Percentiles rank a stretch among this genome's conserved stretches.
Conservation (phyloP, 2,797 vertebrate genomes). For the Urosaurus nigricauda region DNA sequence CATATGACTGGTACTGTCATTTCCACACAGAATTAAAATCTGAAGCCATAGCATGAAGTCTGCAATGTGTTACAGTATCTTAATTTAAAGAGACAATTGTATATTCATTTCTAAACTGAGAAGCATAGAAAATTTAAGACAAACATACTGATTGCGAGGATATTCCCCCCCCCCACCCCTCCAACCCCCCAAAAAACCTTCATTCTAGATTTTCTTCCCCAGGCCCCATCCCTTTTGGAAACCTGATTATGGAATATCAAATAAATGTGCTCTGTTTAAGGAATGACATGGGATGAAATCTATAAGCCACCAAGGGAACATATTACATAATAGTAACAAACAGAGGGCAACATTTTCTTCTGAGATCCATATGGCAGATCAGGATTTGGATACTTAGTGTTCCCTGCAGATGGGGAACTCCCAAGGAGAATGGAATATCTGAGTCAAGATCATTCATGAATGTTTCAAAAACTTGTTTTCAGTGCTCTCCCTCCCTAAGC, state of each 20-base stretch:
- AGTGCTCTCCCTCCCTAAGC: neutral
- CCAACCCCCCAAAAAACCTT: neutral
- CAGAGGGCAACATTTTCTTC: constrained; percentile 44
- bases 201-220: constrained; percentile 36
- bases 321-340: constrained; percentile 32
- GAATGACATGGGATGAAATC: constrained; percentile 54
- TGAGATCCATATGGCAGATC: constrained; percentile 22
- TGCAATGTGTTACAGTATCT: constrained; percentile 47
- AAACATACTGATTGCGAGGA: constrained; percentile 40
- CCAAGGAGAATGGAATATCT: constrained; percentile 50
- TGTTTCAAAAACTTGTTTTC: constrained; percentile 47
- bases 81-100: constrained; percentile 64
- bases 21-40: constrained; percentile 63
- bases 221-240: constrained; percentile 10
- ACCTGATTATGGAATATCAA: constrained; percentile 41
- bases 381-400: neutral
- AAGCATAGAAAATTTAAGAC: constrained; percentile 47
- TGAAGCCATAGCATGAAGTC: constrained; percentile 62
- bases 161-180: constrained; percentile 10
- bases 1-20: constrained; percentile 59
- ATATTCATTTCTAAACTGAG: constrained; percentile 58
- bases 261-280: constrained; percentile 26
- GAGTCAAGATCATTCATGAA: constrained; percentile 35
- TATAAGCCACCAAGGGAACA: constrained; percentile 47
- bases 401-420: constrained; percentile 19